These are phyloP conservation scores for Oreochromis niloticus DNA, from an alignment of 2,113 vertebrate genomes.

Conservation along the genomic window DNA sequence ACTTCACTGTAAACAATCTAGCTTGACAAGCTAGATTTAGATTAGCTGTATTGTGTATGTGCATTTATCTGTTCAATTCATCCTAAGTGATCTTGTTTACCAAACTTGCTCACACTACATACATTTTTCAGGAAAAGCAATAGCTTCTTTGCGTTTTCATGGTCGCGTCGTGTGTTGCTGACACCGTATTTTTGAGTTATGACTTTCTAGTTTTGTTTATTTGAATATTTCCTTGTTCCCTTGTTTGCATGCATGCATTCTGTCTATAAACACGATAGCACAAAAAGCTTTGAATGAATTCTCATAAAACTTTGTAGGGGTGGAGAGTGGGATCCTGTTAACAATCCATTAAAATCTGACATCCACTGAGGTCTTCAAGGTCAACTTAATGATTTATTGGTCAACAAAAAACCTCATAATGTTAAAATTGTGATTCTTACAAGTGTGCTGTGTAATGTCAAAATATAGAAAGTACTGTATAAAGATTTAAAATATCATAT, in stretches of 20 bases:
- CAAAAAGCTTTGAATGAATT: neutral
- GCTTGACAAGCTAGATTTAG: neutral
- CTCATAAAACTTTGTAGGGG: neutral
- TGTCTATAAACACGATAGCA: neutral
- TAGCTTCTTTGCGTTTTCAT: neutral
- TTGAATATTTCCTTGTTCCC: neutral
- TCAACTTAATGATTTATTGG: neutral
- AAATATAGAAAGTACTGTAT: neutral
- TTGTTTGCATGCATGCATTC: neutral
- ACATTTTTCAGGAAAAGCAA: neutral
- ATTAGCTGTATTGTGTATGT: neutral
- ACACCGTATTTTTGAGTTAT: fast-evolving
- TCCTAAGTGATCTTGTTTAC: neutral
- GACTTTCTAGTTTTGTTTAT: neutral
- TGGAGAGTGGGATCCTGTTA: neutral
- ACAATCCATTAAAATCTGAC: neutral
- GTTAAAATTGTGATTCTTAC: neutral
- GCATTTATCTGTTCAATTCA: neutral
- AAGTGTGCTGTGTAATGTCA: fast-evolving
- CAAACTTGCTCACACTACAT: neutral
- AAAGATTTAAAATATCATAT: neutral
- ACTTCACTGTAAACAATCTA: neutral
- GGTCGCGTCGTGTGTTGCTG: neutral
- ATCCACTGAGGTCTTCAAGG: neutral
- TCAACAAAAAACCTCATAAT: neutral